Evolutionary conservation across 2,888 invertebrate species (phyloP).

Genomic region (Drosophila ustulata): DNA sequence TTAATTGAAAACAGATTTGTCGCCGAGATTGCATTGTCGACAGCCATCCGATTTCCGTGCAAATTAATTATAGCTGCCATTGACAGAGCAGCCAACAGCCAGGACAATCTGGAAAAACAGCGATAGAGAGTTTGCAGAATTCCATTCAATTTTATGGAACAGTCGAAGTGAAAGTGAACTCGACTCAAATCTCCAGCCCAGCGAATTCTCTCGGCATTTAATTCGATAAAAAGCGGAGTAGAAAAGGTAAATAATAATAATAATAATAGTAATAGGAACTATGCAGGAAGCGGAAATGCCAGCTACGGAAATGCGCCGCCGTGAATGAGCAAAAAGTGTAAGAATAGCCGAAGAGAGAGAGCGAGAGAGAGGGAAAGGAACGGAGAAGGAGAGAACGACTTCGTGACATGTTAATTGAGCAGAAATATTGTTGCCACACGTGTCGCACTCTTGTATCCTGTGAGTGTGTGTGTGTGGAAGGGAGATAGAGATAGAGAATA

Average conservation of each 20-base stretch:
- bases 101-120: slow-evolving; percentile 14
- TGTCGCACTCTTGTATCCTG: slow-evolving; percentile 53
- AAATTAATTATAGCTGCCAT: slow-evolving; percentile 75
- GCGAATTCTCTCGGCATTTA: slow-evolving; percentile 29
- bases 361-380: slow-evolving; percentile 1
- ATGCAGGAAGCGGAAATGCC: slow-evolving; percentile 70
- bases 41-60: slow-evolving; percentile 73
- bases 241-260: slow-evolving; percentile 38
- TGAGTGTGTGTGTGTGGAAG: not conserved
- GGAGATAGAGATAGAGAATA: slow-evolving; percentile 2
- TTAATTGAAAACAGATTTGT: slow-evolving; percentile 79
- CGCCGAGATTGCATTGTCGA: slow-evolving; percentile 75
- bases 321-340: slow-evolving; percentile 21
- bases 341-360: not conserved
- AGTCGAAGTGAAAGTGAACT: slow-evolving; percentile 38
- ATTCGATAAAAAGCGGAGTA: slow-evolving; percentile 23
- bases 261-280: slow-evolving; percentile 27
- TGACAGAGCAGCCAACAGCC: slow-evolving; percentile 44
- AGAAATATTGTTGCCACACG: slow-evolving; percentile 34
- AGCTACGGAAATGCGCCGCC: slow-evolving; percentile 55
- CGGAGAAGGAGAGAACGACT: not conserved
- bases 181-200: slow-evolving; percentile 33
- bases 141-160: slow-evolving; percentile 56
- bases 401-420: slow-evolving; percentile 59
- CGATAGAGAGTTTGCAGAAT: slow-evolving; percentile 15